Base-by-base conservation (phyloP, 2,113 vertebrate genomes). In the Hirundichthys speculiger region DNA sequence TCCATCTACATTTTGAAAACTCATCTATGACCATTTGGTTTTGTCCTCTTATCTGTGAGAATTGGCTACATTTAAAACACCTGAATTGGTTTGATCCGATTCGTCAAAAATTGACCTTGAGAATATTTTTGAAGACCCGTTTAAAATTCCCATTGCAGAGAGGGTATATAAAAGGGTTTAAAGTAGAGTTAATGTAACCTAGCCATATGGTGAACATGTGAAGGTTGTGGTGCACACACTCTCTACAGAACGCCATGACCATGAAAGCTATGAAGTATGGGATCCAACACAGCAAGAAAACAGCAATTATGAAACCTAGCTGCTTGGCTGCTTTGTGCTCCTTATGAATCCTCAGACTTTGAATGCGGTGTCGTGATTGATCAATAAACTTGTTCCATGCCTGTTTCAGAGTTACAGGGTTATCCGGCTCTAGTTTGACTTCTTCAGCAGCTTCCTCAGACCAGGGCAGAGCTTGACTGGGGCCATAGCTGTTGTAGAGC, bases 201-300 rank as follows among this genome's bases (percentile, higher is more conserved):
- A 99, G 90, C 98, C 98, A 99, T 72, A 97, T 95, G 13, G 98
- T 98, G 83, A 94, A 92, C 94, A 93, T 99, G 75, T 96, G 95
- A 13, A 96, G 83, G 0, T 87, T 69, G 34, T 95, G 92, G 20
- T 88, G 91, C 3, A 93, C 82, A 2, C 92, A 94, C 24, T 74
- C 82, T 62, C 81, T 81, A 38, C 94, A 96, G 86, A 95, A 95
- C 0, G 96, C 96, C 73, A 93, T 91, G 56, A 98, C 94, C 94
- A 96, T 95, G 72, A 97, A 99, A 13, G 91, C 86, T 25, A 98
- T 93, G 48, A 98, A 98, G 84, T 99, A 99, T 1, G 97, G 98
- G 54, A 96, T 96, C 98, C 98, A 99, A 73, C 98, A 99, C 58
- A 96, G 45, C 77, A 99, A 92, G 75, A 98, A 99, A 43, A 90